Base-by-base conservation (phyloP, 1,140 invertebrate species). In the Papilio dardanus region DNA sequence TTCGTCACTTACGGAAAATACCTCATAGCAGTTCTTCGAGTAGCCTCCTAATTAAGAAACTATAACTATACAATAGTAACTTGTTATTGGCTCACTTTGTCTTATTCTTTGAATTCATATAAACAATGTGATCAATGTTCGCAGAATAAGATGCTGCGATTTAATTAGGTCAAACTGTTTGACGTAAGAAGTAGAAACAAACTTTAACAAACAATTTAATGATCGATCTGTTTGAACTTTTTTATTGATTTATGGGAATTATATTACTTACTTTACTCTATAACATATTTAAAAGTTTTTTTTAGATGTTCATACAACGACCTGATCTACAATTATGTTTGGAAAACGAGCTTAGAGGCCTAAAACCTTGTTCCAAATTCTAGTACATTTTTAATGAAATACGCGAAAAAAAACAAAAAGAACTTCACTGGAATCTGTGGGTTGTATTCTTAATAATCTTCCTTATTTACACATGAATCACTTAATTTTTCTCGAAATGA, bases 1-100 rank as follows among this genome's bases (percentile, higher is more conserved):
- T 28, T 62, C 10, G 54, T 62, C 54, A 28, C 24, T 62, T 62
- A 28, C 12, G 54, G 54, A 62, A 62, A 62, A 16, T 28, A 62
- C 54, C 54, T 28, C 3, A 28, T 28, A 14, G 21, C 50, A 54
- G 8, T n/a, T 46, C 16, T 19, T 37, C 35, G 16, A n/a, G 16
- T 6, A 46, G 7, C 42, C 19, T 46, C 42, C n/a, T n/a, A n/a
- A 19, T n/a, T 19, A 0, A n/a, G 19, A 46, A 19, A 19, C 7
- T 7, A 46, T 1, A 46, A 16, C 35, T 2, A 14, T 37, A 37
- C 10, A 37, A 1, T 8, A 12, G 10, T 37, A 14, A 37, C 35
- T n/a, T n/a, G n/a, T n/a, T n/a, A n/a, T n/a, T n/a, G n/a, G n/a
- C n/a, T 54, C 24, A 54, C 21, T 54, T 16, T n/a, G 1, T 46